Percentiles rank a stretch among this genome's conserved stretches.
Conservation (phyloP, 2,113 vertebrate genomes). For the Xyliphius kryptos region DNA sequence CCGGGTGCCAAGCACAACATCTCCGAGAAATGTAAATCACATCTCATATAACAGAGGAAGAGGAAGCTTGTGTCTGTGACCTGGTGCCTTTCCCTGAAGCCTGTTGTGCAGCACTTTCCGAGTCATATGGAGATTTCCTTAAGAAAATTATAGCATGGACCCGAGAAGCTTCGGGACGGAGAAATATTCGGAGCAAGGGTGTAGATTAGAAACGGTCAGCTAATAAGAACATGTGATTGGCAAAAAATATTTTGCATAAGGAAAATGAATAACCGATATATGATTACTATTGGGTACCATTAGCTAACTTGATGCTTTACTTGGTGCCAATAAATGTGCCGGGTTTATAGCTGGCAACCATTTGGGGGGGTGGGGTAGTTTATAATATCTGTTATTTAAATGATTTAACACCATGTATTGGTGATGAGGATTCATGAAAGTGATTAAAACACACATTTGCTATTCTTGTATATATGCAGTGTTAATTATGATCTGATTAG, state of each 20-base stretch:
- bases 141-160: conserved; percentile 20
- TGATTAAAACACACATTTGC: neutral
- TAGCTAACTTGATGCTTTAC: neutral
- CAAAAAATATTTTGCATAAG: too few species aligned
- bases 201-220: conserved; percentile 12
- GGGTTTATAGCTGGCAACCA: too few species aligned
- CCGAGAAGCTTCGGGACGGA: neutral
- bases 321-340: neutral
- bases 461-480: neutral
- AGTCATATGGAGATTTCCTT: conserved; percentile 22
- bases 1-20: conserved; percentile 39
- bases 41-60: conserved; percentile 15
- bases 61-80: too few species aligned
- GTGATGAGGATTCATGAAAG: neutral
- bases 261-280: too few species aligned
- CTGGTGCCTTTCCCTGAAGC: conserved; percentile 28
- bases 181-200: neutral
- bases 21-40: conserved; percentile 34
- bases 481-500: neutral
- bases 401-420: neutral
- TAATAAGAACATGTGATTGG: conserved; percentile 21
- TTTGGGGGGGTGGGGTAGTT: too few species aligned
- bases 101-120: conserved; percentile 16
- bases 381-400: neutral
- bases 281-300: too few species aligned